Conservation (phyloP, 2,113 vertebrate genomes). For the Anoplopoma fimbria region DNA sequence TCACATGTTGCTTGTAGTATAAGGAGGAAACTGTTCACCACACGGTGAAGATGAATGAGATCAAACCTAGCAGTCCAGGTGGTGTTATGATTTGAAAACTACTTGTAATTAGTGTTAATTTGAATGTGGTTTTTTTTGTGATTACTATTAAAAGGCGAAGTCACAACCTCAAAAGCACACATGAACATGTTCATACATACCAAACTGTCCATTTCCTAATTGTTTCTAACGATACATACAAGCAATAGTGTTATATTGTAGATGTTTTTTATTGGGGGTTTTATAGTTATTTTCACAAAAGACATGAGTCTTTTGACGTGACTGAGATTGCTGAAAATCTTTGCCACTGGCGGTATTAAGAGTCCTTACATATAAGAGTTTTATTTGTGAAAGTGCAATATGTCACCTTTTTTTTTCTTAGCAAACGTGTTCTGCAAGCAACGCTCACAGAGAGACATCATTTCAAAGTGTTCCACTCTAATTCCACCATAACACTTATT, state of each 20-base stretch:
- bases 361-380: background rate
- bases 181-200: background rate
- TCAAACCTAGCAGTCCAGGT: too few relatives aligned
- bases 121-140: background rate
- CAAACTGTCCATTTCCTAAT: background rate
- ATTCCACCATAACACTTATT: constrained; percentile 59
- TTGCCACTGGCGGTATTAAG: background rate
- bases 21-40: too few relatives aligned
- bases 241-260: background rate
- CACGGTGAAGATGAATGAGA: too few relatives aligned
- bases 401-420: constrained; percentile 22
- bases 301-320: too few relatives aligned
- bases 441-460: constrained; percentile 29
- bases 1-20: too few relatives aligned
- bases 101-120: background rate
- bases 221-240: background rate
- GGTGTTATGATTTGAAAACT: background rate
- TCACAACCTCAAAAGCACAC: background rate
- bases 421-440: constrained; percentile 21
- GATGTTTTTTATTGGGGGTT: too few relatives aligned
- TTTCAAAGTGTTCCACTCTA: constrained; percentile 37
- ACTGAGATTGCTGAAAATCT: background rate
- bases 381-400: constrained; percentile 15
- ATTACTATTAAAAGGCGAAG: background rate
- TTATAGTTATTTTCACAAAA: background rate